phyloP scores from a whole-genome alignment of 2,797 vertebrate genomes.

The Antrozous pallidus region DNA sequence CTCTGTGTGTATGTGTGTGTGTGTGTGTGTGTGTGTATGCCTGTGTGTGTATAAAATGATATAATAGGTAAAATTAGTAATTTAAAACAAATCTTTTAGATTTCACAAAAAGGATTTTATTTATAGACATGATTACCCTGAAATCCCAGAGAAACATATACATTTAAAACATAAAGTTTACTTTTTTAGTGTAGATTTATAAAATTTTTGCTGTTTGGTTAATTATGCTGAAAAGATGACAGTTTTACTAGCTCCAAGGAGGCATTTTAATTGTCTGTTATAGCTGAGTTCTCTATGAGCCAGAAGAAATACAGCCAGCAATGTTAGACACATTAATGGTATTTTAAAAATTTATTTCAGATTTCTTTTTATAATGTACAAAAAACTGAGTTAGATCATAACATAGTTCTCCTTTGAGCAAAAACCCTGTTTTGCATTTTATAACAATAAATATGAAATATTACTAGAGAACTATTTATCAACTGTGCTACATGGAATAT shows the following conservation, averaged over 20 bases:
- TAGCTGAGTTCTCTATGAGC: not conserved
- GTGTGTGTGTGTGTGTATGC: too few relatives aligned
- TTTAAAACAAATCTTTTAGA: not conserved
- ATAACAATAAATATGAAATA: not conserved
- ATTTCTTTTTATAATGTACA: not conserved
- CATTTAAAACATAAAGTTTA: not conserved
- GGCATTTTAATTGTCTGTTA: not conserved
- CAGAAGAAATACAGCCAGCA: not conserved
- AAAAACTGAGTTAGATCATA: not conserved
- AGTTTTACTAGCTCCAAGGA: not conserved
- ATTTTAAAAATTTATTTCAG: slow-evolving; percentile 40
- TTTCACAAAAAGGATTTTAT: not conserved
- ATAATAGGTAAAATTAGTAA: not conserved
- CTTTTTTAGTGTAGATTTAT: not conserved
- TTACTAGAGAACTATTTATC: not conserved
- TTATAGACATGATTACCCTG: not conserved
- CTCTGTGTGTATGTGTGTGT: too few relatives aligned
- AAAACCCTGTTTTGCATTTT: not conserved
- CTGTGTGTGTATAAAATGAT: not conserved
- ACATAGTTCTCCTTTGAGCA: not conserved
- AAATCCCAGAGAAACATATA: not conserved
- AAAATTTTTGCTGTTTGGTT: not conserved
- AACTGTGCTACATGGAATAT: not conserved
- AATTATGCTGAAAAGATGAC: slow-evolving; percentile 21
- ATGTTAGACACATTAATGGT: not conserved